These are phyloP conservation scores for Coluber constrictor DNA, from an alignment of 2,797 vertebrate genomes.

Conservation along the genomic window DNA sequence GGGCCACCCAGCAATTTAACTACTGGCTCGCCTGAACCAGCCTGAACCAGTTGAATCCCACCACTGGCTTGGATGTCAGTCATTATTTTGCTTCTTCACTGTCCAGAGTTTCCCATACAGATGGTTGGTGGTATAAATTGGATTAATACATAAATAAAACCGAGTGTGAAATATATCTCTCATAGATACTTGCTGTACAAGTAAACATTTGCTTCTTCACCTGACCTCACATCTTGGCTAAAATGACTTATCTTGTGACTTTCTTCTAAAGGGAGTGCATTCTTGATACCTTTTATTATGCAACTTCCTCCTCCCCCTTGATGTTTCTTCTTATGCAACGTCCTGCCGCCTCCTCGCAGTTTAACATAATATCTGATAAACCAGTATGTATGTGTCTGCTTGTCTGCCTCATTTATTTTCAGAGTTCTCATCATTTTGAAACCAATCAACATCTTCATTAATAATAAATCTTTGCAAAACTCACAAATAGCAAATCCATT, in stretches of 20 bases:
- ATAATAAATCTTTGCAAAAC: conserved; percentile 7
- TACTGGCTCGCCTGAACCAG: too few species aligned
- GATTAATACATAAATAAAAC: neutral
- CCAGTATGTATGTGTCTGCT: neutral
- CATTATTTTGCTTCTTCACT: neutral
- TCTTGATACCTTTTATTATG: neutral
- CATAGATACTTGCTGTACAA: neutral
- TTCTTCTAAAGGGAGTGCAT: neutral
- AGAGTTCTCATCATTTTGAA: neutral
- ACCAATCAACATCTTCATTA: conserved; percentile 18
- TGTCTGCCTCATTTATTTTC: conserved; percentile 19
- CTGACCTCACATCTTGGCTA: neutral
- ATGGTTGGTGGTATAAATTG: neutral
- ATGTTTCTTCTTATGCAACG: neutral
- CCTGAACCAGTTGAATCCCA: too few species aligned
- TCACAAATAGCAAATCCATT: neutral
- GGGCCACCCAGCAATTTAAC: too few species aligned
- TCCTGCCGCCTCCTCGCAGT: neutral
- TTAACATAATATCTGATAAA: neutral
- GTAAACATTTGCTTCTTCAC: neutral
- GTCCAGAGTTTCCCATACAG: neutral
- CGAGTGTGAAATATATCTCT: neutral
- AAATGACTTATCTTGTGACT: neutral
- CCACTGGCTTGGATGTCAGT: neutral
- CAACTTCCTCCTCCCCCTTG: neutral